phyloP scores from a whole-genome alignment of 92 coral and sea anemone species.

The Montipora capitata region DNA sequence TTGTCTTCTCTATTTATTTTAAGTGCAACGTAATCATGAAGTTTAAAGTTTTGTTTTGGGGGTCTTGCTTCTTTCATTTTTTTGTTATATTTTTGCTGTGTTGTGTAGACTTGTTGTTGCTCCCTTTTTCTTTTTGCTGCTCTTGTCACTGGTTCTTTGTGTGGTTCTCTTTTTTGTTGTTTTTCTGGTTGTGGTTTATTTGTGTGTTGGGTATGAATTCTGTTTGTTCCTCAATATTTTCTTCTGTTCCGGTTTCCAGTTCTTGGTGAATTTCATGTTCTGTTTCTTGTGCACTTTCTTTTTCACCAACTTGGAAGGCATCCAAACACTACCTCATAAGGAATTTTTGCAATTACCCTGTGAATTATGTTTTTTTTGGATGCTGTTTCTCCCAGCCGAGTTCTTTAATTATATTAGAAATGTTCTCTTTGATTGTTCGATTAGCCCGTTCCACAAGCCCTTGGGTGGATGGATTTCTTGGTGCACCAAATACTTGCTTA shows the following conservation, averaged over 20 bases:
- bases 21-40: neutral
- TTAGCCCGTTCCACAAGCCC: conserved; percentile 54
- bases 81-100: neutral
- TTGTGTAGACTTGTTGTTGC: neutral
- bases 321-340: conserved; percentile 35
- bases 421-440: conserved; percentile 45
- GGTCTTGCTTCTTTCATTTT: neutral
- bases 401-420: conserved; percentile 17
- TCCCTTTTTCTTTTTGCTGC: neutral
- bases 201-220: neutral
- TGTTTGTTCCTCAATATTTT: neutral
- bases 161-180: neutral
- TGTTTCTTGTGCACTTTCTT: conserved; percentile 1
- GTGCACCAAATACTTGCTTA: conserved; percentile 47
- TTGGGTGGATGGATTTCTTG: conserved; percentile 50
- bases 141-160: neutral
- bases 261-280: neutral
- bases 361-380: conserved; percentile 9
- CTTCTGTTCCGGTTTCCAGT: neutral
- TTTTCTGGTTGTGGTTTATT: neutral
- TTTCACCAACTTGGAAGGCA: neutral
- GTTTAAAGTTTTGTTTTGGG: neutral
- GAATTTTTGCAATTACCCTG: conserved; percentile 5
- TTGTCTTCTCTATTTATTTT: too few species aligned
- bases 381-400: conserved; percentile 7